These are phyloP conservation scores for Tragelaphus oryx DNA, from an alignment of 2,797 vertebrate species.

Conservation along the genomic window DNA sequence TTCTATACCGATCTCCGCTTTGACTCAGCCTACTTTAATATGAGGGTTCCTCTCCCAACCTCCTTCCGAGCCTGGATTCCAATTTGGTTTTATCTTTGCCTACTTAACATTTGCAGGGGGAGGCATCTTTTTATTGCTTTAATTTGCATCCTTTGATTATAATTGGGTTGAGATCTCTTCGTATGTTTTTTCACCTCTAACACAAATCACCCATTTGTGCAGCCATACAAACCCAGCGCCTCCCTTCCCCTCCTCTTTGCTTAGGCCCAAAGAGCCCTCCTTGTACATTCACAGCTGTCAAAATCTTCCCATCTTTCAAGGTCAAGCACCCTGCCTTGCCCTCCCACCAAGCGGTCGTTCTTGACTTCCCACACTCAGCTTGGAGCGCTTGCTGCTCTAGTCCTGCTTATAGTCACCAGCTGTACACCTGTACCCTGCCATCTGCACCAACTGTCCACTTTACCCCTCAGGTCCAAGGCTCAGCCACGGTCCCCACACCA, in stretches of 20 bases:
- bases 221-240: background rate
- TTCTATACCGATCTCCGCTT: rapidly evolving
- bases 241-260: background rate
- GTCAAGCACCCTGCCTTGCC: background rate
- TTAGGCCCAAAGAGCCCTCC: background rate
- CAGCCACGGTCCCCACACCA: background rate
- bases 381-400: background rate
- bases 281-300: background rate
- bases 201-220: background rate
- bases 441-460: background rate
- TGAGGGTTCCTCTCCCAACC: background rate
- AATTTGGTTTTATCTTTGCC: background rate
- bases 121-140: background rate
- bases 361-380: background rate
- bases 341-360: background rate
- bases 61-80: background rate
- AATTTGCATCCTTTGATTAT: background rate
- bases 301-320: background rate
- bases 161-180: background rate
- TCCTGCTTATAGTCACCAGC: background rate
- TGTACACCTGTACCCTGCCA: background rate
- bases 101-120: background rate
- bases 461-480: background rate
- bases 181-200: background rate
- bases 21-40: background rate